These are phyloP conservation scores for Polypterus senegalus DNA, from an alignment of 2,113 vertebrate species.

Conservation along the genomic window DNA sequence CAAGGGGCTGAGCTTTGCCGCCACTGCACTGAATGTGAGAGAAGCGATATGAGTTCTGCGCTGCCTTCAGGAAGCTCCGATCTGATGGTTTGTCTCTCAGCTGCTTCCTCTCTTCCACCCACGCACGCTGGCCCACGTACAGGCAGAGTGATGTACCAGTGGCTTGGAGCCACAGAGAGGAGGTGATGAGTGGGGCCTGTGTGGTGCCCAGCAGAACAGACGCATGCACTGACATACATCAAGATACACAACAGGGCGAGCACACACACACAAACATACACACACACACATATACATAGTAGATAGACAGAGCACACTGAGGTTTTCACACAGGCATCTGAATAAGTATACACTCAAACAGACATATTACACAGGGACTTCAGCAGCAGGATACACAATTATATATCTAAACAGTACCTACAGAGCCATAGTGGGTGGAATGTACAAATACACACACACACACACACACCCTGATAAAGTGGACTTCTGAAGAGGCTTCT, in stretches of 20 bases:
- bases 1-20: background rate
- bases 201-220: too few species aligned
- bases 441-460: conserved; percentile 3
- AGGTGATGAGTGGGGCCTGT: too few species aligned
- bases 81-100: conserved; percentile 4
- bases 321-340: background rate
- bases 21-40: background rate
- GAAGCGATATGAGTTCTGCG: background rate
- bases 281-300: conserved; percentile 2
- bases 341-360: background rate
- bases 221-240: too few species aligned
- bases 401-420: too few species aligned
- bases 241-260: too few species aligned
- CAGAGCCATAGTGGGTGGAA: background rate
- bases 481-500: too few species aligned
- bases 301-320: too few species aligned
- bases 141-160: too few species aligned
- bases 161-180: too few species aligned
- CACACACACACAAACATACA: background rate
- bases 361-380: background rate
- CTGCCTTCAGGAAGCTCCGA: conserved; percentile 1
- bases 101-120: conserved; percentile 5
- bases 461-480: background rate
- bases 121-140: conserved; percentile 4
- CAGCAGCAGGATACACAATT: too few species aligned